These are phyloP conservation scores for Eristalis intricaria DNA, from an alignment of 2,888 invertebrate genomes.

Conservation along the genomic window DNA sequence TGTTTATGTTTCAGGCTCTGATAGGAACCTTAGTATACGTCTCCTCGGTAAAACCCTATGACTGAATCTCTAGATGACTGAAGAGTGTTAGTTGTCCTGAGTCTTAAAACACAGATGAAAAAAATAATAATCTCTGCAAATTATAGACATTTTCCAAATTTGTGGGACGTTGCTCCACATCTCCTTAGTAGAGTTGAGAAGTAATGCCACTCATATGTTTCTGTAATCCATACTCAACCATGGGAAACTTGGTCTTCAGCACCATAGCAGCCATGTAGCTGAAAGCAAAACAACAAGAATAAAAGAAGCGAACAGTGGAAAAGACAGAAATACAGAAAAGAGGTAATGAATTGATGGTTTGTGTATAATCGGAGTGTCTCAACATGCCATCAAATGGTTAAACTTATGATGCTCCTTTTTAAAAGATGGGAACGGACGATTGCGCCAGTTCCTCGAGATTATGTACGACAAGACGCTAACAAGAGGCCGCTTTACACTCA, in stretches of 20 bases:
- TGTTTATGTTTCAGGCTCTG: too few species aligned
- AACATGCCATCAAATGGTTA: conserved; percentile 72
- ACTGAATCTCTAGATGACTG: too few species aligned
- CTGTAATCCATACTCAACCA: conserved; percentile 57
- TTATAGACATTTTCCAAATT: too few species aligned
- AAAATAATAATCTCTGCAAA: too few species aligned
- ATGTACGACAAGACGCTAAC: conserved; percentile 72
- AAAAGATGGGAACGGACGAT: conserved; percentile 68
- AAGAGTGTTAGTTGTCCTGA: too few species aligned
- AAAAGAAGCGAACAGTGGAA: conserved; percentile 50
- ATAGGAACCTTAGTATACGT: too few species aligned
- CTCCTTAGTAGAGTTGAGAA: conserved; percentile 32
- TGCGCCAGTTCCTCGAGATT: conserved; percentile 70
- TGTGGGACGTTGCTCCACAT: too few species aligned
- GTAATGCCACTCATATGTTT: conserved; percentile 26
- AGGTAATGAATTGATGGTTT: conserved; percentile 72
- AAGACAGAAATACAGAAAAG: conserved; percentile 66
- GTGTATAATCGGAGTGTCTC: conserved; percentile 72
- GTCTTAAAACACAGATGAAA: too few species aligned
- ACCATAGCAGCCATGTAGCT: conserved; percentile 40
- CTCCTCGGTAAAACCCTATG: too few species aligned
- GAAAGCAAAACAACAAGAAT: conserved; percentile 61
- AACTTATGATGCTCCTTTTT: conserved; percentile 73
- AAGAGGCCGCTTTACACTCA: conserved; percentile 62
- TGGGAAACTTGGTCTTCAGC: conserved; percentile 64